These are phyloP conservation scores for Mormyrus lacerda DNA, from an alignment of 2,113 vertebrate species.

Conservation along the genomic window DNA sequence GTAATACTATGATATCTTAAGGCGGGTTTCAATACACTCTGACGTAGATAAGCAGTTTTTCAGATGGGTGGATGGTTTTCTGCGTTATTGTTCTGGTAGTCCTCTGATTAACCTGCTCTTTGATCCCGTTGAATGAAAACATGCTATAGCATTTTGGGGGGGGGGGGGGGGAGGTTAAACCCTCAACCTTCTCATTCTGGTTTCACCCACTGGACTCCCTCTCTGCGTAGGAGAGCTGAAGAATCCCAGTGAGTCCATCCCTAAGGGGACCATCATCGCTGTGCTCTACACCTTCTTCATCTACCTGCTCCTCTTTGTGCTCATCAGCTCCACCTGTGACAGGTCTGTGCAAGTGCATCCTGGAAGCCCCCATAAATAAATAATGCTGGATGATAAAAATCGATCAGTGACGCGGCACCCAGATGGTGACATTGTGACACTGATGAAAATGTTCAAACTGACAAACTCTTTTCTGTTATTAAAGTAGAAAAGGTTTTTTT, in stretches of 20 bases:
- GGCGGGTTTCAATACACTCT: neutral
- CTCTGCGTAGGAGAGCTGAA: conserved; percentile 51
- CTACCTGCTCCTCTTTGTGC: conserved; percentile 57
- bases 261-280: conserved; percentile 55
- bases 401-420: neutral
- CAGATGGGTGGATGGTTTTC: neutral
- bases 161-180: neutral
- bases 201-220: neutral
- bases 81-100: neutral
- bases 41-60: neutral
- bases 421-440: neutral
- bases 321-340: conserved; percentile 59
- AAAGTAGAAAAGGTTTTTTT: neutral
- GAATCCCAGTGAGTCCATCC: conserved; percentile 59
- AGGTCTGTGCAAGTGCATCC: conserved; percentile 37
- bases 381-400: neutral
- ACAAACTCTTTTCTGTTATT: neutral
- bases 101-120: neutral
- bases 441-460: neutral
- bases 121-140: neutral
- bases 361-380: neutral
- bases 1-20: neutral
- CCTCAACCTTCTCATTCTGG: neutral
- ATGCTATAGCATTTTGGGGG: neutral
- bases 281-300: conserved; percentile 59